phyloP scores from a whole-genome alignment of 2,113 vertebrate genomes.

The Nycticebus coucang region DNA sequence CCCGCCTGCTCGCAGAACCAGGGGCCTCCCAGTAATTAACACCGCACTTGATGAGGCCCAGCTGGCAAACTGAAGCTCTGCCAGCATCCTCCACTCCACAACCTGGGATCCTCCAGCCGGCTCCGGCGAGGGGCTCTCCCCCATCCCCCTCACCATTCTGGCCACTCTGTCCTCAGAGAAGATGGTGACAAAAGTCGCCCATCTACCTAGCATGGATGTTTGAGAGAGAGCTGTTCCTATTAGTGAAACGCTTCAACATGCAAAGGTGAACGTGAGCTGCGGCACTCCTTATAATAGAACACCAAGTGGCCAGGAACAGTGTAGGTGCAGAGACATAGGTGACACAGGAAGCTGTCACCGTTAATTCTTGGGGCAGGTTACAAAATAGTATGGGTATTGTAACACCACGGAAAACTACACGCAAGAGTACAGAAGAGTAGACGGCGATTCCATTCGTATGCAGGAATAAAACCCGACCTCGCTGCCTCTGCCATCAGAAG shows the following conservation, averaged over 20 bases:
- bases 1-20: conserved; percentile 86
- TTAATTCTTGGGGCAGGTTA: not conserved
- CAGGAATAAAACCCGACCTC: not conserved
- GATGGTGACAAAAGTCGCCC: not conserved
- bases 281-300: not conserved
- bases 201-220: not conserved
- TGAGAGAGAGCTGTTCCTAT: not conserved
- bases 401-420: not conserved
- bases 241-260: not conserved
- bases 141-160: conserved; percentile 42
- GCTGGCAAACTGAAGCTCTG: conserved; percentile 92
- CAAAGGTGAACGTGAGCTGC: accelerated
- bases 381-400: accelerated
- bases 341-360: accelerated
- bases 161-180: conserved; percentile 21
- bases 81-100: conserved; percentile 86
- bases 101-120: conserved; percentile 34
- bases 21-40: conserved; percentile 97
- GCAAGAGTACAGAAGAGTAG: accelerated
- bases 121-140: not conserved
- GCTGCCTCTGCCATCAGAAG: not conserved
- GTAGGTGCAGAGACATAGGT: not conserved
- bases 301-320: not conserved
- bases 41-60: conserved; percentile 98
- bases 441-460: accelerated